Base-by-base conservation (phyloP, 1,140 invertebrate genomes). In the Rhyacophila brunnea region DNA sequence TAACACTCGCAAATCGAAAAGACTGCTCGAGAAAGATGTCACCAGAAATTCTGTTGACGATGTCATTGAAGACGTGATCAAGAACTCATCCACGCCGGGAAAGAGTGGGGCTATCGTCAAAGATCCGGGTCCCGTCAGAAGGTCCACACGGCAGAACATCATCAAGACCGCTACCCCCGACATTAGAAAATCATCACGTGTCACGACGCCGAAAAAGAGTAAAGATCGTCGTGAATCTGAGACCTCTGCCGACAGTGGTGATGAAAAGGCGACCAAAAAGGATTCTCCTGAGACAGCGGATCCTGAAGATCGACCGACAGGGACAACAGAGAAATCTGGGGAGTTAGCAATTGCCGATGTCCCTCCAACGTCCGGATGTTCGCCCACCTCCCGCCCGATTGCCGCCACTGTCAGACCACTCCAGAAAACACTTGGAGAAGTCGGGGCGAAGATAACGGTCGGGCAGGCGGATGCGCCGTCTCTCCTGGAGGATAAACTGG, bases 61-160 rank as follows among this genome's bases (percentile, higher is more conserved):
- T 64, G 83, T 88, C 1, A 92, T 94, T 61, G 92, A 95, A 56
- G 91, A 94, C 66, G 89, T 92, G 1, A 83, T 92, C 0, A 83
- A 88, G 60, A 85, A 87, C 59, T 69, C 83, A 0, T 64, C 69
- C 7, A 66, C 74, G 1, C 68, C 70, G 51, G 58, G 54, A 23
- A 71, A 67, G 60, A 60, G 38, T 35, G 17, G 50, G 28, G 4
- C 32, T 4, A 4, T 7, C 15, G 18, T 49, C 32, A 74, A 73
- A 67, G 74, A 76, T 50, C 47, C 61, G 3, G 58, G 58, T 18
- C 71, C 70, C 14, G 71, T 78, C 17, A 75, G 68, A 48, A 74
- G 63, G 65, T 68, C 69, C 6, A 70, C 72, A 0, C 69, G 75
- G 50, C 74, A 78, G 59, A 66, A 67, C 0, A 68, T 61, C 14